Conservation (phyloP, 2,113 vertebrate species). For the Zeus faber region DNA sequence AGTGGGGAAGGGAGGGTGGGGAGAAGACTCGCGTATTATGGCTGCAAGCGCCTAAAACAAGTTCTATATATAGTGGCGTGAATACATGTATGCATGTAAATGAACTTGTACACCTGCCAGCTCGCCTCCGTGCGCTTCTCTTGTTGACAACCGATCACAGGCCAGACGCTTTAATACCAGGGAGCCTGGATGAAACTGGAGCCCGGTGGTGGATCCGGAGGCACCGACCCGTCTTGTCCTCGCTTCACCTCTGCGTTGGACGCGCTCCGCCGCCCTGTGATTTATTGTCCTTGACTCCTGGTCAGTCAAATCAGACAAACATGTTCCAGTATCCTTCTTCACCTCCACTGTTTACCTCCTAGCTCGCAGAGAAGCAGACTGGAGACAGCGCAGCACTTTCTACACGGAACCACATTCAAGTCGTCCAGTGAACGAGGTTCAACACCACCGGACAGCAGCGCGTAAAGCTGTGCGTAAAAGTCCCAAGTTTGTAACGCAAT, state of each 20-base stretch:
- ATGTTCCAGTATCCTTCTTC: constrained; percentile 46
- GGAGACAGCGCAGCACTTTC: not conserved
- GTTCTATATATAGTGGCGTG: constrained; percentile 71
- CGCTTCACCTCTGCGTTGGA: constrained; percentile 59
- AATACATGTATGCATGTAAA: constrained; percentile 64
- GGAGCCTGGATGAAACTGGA: constrained; percentile 66
- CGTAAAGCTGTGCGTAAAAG: constrained; percentile 35
- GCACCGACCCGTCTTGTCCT: constrained; percentile 69
- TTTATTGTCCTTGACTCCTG: constrained; percentile 21
- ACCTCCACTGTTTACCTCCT: constrained; percentile 23
- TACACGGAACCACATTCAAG: constrained; percentile 33
- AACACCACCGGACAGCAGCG: constrained; percentile 10
- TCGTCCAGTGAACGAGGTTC: constrained; percentile 39
- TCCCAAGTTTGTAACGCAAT: constrained; percentile 1
- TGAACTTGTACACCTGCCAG: constrained; percentile 75
- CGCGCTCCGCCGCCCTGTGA: constrained; percentile 13
- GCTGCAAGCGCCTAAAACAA: constrained; percentile 52
- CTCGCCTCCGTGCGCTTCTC: constrained; percentile 55
- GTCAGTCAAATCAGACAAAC: too few relatives aligned
- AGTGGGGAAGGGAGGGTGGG: constrained; percentile 13
- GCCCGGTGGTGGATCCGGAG: constrained; percentile 64
- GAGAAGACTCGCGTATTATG: constrained; percentile 57
- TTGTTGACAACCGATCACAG: constrained; percentile 76
- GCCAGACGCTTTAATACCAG: constrained; percentile 70
- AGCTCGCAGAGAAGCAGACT: too few relatives aligned